phyloP scores from a whole-genome alignment of 2,113 vertebrate species.

The Climacteris rufus region DNA sequence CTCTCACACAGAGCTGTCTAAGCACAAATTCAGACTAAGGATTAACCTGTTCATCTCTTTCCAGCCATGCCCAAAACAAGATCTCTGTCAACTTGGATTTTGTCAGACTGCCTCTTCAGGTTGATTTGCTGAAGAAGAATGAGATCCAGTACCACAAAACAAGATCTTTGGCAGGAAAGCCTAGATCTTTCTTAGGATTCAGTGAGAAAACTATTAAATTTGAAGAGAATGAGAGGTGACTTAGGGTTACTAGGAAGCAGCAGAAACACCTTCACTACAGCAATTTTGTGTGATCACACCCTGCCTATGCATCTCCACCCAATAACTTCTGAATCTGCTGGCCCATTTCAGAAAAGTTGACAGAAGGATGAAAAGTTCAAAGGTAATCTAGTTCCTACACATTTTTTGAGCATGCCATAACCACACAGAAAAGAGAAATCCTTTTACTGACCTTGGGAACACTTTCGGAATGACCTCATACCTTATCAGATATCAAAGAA shows the following conservation, averaged over 20 bases:
- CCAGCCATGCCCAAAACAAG: background rate
- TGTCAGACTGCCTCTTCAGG: background rate
- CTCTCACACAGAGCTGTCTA: background rate
- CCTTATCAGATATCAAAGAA: background rate
- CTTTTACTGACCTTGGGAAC: background rate
- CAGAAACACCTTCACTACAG: background rate
- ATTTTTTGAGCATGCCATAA: background rate
- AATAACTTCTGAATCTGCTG: background rate
- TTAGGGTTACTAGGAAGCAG: background rate
- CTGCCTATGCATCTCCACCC: background rate
- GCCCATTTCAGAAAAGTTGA: background rate
- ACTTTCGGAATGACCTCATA: background rate
- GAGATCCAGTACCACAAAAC: background rate
- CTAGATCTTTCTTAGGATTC: background rate
- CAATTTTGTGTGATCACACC: background rate
- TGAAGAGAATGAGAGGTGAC: background rate
- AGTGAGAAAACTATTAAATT: background rate
- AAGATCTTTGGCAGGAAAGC: background rate
- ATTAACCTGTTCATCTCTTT: background rate
- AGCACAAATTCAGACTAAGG: background rate
- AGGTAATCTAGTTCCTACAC: background rate
- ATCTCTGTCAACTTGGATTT: background rate
- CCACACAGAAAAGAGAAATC: background rate
- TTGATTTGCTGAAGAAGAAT: background rate
- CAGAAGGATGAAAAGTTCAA: background rate